Base-by-base conservation (phyloP, 1,140 invertebrate genomes). In the Planococcus citri region DNA sequence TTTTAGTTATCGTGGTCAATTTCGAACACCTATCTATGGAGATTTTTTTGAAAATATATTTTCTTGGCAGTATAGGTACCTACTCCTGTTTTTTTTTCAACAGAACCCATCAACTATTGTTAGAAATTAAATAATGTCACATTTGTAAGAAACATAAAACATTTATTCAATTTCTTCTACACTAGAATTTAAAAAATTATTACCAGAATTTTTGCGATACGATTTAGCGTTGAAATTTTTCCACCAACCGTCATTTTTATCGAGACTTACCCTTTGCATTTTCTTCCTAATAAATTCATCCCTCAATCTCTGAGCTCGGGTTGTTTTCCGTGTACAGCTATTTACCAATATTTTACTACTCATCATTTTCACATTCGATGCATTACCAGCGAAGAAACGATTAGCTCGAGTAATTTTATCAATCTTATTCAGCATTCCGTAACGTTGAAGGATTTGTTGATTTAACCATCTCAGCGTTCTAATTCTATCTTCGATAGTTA, bases 211-310 rank as follows among this genome's bases (percentile, higher is more conserved):
- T 33, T 33, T 33, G 29, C 29, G 29, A 33, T 33, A 33, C 29
- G 12, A 33, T 20, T 51, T 51, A 20, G 41, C 41, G 41, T 51
- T 51, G n/a, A 51, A 51, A 51, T 51, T 51, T 51, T 51, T 51
- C 41, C 41, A 51, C 41, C 41, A 51, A 9, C 41, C 41, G 41
- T 51, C 41, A 51, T 51, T 51, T 51, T 51, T 51, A 51, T 51
- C 41, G 41, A 20, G 10, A n/a, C 41, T 51, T 3, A 51, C 17
- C 17, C 41, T 51, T 51, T 51, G 41, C 10, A 51, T 51, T 51
- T 51, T 51, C 17, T 51, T 51, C 17, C n/a, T 6, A 51, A 51
- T 51, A n/a, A 51, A 51, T 51, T 51, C 41, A 9, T 51, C 41
- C 17, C 41, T 51, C 10, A 51, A 51, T 20, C 41, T 6, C 17